Base-by-base conservation (phyloP, 2,888 invertebrate species). In the Rhamphomyia laevipes region DNA sequence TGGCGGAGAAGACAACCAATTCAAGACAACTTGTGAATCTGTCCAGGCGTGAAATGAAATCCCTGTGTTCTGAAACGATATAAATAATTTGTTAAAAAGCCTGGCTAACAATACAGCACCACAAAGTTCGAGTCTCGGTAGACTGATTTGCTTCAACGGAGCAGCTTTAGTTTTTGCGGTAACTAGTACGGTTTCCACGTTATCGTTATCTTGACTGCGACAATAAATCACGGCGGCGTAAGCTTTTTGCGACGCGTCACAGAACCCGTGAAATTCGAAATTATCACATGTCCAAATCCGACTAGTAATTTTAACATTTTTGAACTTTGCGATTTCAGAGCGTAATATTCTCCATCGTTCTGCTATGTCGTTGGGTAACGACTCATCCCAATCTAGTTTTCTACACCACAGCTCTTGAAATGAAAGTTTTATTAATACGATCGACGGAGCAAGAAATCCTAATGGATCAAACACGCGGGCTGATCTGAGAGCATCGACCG, bases 11-110 rank as follows among this genome's bases (percentile, higher is more conserved):
- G 51, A 50, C 2, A 63, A 44, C 62, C 63, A 64, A 33, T 54
- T 51, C 1, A 63, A 46, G 2, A 59, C 58, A 10, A 63, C 59
- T 15, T 55, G 57, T 0, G 61, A 64, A 47, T 65, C 63, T 2
- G 59, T 55, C 58, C 56, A 60, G 21, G 51, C 55, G 17, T 30
- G 51, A 6, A 51, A 27, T 41, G 49, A 15, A 9, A 16, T 23
- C 33, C 52, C 27, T 11, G 21, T 21, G 21, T 21, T 21, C 21
- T 21, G 21, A 21, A 21, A 21, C 21, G 21, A 21, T 21, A 21
- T 21, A 21, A 6, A 21, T 6, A 21, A 21, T 21, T 21, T 21
- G 6, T 21, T 21, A 21, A 21, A 21, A 3, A 21, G 21, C 21
- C 21, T 21, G 2, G 46, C 38, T 45, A 58, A 17, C 4, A 51